Evolutionary conservation across 2,113 vertebrate species (phyloP).

Genomic region (Bubo blakistoni): DNA sequence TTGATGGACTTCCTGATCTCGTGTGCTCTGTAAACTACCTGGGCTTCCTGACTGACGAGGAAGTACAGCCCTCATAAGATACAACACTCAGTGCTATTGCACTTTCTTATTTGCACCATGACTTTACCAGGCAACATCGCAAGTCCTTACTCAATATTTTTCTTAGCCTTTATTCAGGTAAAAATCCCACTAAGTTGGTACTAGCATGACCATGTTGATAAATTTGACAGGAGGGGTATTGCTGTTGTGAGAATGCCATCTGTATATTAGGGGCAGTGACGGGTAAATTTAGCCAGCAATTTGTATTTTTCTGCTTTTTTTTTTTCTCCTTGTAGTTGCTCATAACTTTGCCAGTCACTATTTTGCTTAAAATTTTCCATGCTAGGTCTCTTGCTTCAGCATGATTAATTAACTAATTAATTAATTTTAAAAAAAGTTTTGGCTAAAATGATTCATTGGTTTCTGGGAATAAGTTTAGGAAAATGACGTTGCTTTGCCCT

Average conservation of each 20-base stretch:
- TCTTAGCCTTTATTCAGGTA: neutral
- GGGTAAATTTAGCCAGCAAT: neutral
- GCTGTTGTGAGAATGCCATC: neutral
- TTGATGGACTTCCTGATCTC: conserved; percentile 49
- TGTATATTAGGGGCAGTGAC: neutral
- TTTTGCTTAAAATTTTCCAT: conserved; percentile 9
- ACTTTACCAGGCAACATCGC: neutral
- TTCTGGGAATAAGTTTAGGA: conserved; percentile 9
- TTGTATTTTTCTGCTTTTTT: neutral
- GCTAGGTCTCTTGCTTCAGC: neutral
- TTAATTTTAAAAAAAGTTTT: neutral
- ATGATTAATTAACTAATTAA: neutral
- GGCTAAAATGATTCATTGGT: neutral
- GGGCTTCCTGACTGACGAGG: conserved; percentile 10
- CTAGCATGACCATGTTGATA: neutral
- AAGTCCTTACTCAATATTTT: neutral
- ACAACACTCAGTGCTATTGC: neutral
- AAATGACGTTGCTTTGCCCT: neutral
- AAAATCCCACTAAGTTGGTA: neutral
- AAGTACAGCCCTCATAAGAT: neutral
- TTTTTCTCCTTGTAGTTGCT: neutral
- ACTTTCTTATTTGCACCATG: neutral
- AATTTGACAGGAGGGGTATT: neutral
- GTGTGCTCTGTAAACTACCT: neutral
- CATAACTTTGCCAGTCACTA: neutral